These are phyloP conservation scores for Ochotona curzoniae DNA, from an alignment of 2,113 vertebrate genomes.

Conservation along the genomic window DNA sequence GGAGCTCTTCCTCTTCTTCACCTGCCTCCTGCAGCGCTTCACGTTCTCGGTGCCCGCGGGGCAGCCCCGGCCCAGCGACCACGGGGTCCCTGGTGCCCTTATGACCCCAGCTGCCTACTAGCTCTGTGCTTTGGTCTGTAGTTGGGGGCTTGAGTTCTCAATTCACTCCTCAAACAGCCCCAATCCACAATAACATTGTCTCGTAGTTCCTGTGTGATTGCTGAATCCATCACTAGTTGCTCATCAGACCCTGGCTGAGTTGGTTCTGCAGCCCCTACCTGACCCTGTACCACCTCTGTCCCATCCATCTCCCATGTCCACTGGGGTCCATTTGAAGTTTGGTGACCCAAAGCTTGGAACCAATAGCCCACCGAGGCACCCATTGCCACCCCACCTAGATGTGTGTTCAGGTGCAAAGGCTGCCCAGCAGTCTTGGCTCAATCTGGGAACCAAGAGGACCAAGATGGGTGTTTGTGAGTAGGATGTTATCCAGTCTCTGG, in stretches of 20 bases:
- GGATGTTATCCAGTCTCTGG: not conserved
- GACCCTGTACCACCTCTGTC: too few relatives aligned
- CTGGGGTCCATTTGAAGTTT: too few relatives aligned
- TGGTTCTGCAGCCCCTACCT: not conserved
- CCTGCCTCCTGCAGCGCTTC: constrained; percentile 83
- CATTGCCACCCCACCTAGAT: too few relatives aligned
- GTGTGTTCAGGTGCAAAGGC: too few relatives aligned
- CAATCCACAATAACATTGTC: not conserved
- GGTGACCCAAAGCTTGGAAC: too few relatives aligned
- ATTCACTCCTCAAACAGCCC: fast-evolving
- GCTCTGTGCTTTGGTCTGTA: constrained; percentile 76
- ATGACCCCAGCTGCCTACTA: constrained; percentile 66
- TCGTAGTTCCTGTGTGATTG: too few relatives aligned
- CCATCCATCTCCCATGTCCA: too few relatives aligned
- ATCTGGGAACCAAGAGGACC: too few relatives aligned
- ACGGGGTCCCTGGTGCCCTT: fast-evolving
- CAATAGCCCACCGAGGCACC: too few relatives aligned
- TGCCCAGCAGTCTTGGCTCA: too few relatives aligned
- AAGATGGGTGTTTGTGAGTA: too few relatives aligned
- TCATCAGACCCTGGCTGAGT: fast-evolving
- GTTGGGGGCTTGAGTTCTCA: not conserved
- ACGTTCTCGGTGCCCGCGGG: constrained; percentile 73
- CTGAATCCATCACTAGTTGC: too few relatives aligned
- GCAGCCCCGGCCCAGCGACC: constrained; percentile 72
- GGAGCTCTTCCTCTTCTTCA: constrained; percentile 88